Evolutionary conservation across 2,113 vertebrate species (phyloP), one percentile per base, ranked within the genome.

Genomic region (Tachuris rubrigastra): DNA sequence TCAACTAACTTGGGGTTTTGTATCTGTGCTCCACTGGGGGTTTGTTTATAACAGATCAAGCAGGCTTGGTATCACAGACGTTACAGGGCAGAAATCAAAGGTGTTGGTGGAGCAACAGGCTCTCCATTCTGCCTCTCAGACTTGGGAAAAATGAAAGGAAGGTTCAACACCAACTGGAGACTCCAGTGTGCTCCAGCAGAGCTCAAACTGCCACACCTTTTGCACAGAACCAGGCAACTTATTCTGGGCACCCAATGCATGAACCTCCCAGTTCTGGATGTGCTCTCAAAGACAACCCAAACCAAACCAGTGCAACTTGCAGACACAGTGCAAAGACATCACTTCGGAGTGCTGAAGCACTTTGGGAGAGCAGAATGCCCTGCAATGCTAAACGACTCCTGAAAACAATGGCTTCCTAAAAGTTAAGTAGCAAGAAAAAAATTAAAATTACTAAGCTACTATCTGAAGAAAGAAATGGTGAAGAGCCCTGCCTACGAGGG

Each of bases 11-110:
- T 9, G 10, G 67, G 63, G 14, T 42, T 82, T 27, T 73, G 42
- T 12, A 60, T 23, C 62, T 5, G 6, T 1, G 1, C 33, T 76
- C 50, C 58, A 15, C 44, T 35, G 71, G 18, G 33, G n/a, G 37
- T 92, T 83, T 39, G 62, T 90, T 79, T 39, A 58, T 49, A 53
- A 63, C 23, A 56, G 47, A 73, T 60, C 55, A 65, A 52, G 31
- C 49, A 77, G 63, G 66, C 12, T 41, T 49, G 35, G 28, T 25
- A 66, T 65, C 59, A 58, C 28, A 77, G 50, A 82, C 2, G 1
- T 31, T n/a, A 53, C 65, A n/a, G 33, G 42, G 46, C 25, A 93
- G 69, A 85, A 95, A 73, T 58, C 50, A 85, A 73, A 86, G 53
- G 27, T 23, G 2, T 2, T 90, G 82, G 75, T 25, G 72, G 49